Base-by-base conservation (phyloP, 2,113 vertebrate genomes). In the Hylia prasina region DNA sequence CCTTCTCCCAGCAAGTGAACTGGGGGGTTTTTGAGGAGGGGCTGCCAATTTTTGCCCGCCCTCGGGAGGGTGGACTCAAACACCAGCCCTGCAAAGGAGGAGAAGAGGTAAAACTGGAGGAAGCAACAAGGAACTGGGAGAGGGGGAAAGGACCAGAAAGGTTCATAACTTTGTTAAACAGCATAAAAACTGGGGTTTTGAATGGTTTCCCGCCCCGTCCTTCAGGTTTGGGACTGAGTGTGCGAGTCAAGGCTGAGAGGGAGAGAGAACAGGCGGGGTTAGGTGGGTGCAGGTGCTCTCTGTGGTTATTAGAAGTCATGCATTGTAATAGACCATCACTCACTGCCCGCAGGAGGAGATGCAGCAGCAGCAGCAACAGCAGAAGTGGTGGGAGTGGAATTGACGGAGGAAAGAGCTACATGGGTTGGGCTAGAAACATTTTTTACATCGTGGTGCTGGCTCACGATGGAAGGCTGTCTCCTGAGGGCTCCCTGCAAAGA, bases 381-480 rank as follows among this genome's bases (percentile, higher is more conserved):
- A 97, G 99, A 98, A 97, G 99, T 98, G 98, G 98, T 98, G 98
- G 99, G 98, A 98, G 99, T 98, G 95, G 98, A 97, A 97, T 97
- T 98, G 98, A 98, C 98, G 98, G 99, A 98, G 98, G 98, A 99
- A 98, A 99, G 98, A 98, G 98, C 98, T 97, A 99, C 98, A 97
- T 99, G 99, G 98, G 99, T 99, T 98, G 99, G 99, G 98, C 99
- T 99, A 99, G 99, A 99, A 98, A 99, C 98, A 98, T 98, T 99
- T 99, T 99, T 99, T 99, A 99, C 98, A 96, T 99, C 99, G 98
- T 99, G 99, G 97, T 99, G 99, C 96, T 99, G 99, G 98, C 98
- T 99, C 98, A 99, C 98, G 98, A 98, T 99, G 63, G 99, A 99
- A 97, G 99, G 99, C 99, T 99, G 99, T 97, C 99, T 99, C 98